Evolutionary conservation across 2,797 vertebrate genomes (phyloP), one percentile per base, ranked within the genome.

Genomic region (Ambastaia sidthimunki): DNA sequence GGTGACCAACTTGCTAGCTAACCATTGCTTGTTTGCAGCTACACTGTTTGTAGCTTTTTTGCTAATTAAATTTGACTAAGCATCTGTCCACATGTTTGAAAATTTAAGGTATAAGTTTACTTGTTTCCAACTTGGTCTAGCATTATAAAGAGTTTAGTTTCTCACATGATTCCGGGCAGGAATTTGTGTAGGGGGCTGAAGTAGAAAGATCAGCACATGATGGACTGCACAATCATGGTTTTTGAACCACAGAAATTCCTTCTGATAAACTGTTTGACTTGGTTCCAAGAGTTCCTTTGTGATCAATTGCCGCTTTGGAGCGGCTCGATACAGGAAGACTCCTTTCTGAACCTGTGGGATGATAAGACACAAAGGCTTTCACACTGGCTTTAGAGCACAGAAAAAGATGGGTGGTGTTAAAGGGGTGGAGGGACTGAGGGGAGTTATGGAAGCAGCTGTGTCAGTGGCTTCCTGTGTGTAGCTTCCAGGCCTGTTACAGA

Each of bases 161-260:
- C 77, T 89, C 87, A 86, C 86, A 89, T 90, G 87, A 79, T 86
- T 55, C 47, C 19, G 18, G 57, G 72, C 62, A 87, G 88, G 91
- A 94, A 92, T 93, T 88, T 91, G 82, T 67, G 74, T 76, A 90
- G 87, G 91, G 87, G 87, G 80, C 76, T 82, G 87, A 76, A 60
- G 71, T 81, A 84, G 82, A 70, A 41, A 71, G 78, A 66, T 82
- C 82, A 86, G 89, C 89, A 91, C 91, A 91, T 89, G 81, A 77
- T 77, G 82, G 85, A 91, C 87, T 90, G 82, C 44, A 60, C 73
- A 47, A 83, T 82, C 82, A 83, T 86, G 75, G 79, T 88, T 88
- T 84, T 79, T 66, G 84, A 85, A 48, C 80, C 77, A 41, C 63
- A 70, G 78, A 71, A 76, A 77, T 52, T 63, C 65, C 60, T 23